Conservation (phyloP, 2,797 vertebrate species). For the Poecilia wingei region DNA sequence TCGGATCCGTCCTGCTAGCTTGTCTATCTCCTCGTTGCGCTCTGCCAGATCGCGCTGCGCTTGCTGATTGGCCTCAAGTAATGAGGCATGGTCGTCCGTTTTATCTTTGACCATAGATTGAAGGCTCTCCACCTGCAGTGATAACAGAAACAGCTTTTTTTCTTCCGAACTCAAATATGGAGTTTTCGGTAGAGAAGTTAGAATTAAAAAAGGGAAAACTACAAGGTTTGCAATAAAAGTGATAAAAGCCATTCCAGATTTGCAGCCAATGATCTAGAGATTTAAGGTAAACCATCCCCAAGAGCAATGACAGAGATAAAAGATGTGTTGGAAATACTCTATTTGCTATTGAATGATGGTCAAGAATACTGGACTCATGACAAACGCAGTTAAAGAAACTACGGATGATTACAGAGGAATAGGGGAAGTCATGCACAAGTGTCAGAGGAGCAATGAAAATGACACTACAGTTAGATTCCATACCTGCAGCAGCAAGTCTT, state of each 20-base stretch:
- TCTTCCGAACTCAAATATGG: neutral
- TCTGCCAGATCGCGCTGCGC: constrained; percentile 82
- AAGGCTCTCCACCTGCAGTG: constrained; percentile 87
- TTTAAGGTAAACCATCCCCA: constrained; percentile 53
- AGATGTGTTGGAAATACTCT: constrained; percentile 21
- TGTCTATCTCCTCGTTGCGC: constrained; percentile 89
- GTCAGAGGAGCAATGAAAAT: constrained; percentile 43
- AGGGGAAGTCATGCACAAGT: constrained; percentile 67
- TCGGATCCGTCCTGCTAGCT: constrained; percentile 80
- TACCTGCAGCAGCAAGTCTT: constrained; percentile 87
- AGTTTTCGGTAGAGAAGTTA: neutral
- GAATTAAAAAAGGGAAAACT: constrained; percentile 16
- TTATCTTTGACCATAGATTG: constrained; percentile 89
- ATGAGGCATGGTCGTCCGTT: constrained; percentile 82
- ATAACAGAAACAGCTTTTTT: neutral
- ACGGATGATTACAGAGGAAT: constrained; percentile 9
- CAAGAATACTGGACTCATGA: constrained; percentile 8
- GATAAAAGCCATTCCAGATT: constrained; percentile 54
- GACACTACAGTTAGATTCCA: constrained; percentile 60
- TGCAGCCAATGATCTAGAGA: constrained; percentile 41
- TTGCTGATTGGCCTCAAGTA: constrained; percentile 85
- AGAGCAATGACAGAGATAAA: constrained; percentile 25
- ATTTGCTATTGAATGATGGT: constrained; percentile 25
- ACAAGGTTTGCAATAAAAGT: constrained; percentile 7
- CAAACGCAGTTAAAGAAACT: constrained; percentile 12